These are phyloP conservation scores for Schizothorax lantsangensis DNA, from an alignment of 2,797 vertebrate species.

Conservation along the genomic window DNA sequence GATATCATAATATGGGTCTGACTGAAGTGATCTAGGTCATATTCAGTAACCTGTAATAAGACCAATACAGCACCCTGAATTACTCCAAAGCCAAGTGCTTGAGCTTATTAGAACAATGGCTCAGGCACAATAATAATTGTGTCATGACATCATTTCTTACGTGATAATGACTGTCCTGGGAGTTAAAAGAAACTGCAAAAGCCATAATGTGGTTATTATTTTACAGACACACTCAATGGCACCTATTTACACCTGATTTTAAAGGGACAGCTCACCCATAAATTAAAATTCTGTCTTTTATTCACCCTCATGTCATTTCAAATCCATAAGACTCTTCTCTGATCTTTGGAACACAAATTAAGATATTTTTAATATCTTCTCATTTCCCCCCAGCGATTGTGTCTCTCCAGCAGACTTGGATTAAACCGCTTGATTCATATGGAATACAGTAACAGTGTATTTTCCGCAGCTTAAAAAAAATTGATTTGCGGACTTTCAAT, in stretches of 20 bases:
- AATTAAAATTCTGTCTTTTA: not conserved
- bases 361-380: not conserved
- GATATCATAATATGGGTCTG: not conserved
- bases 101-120: conserved; percentile 3
- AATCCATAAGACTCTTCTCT: not conserved
- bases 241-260: not conserved
- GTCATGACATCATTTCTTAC: not conserved
- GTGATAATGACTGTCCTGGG: not conserved
- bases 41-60: not conserved
- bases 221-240: not conserved
- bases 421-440: not conserved
- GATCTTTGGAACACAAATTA: not conserved
- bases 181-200: not conserved
- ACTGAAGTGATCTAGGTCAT: not conserved
- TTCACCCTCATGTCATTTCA: not conserved
- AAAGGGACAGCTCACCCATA: not conserved
- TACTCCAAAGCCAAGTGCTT: not conserved
- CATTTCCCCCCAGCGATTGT: rapidly evolving
- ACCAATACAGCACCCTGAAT: not conserved
- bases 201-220: not conserved
- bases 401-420: not conserved
- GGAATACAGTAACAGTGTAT: not conserved
- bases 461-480: not conserved
- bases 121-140: not conserved
- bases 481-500: not conserved